phyloP scores from a whole-genome alignment of 2,888 invertebrate genomes.

The Lasiommata megera region DNA sequence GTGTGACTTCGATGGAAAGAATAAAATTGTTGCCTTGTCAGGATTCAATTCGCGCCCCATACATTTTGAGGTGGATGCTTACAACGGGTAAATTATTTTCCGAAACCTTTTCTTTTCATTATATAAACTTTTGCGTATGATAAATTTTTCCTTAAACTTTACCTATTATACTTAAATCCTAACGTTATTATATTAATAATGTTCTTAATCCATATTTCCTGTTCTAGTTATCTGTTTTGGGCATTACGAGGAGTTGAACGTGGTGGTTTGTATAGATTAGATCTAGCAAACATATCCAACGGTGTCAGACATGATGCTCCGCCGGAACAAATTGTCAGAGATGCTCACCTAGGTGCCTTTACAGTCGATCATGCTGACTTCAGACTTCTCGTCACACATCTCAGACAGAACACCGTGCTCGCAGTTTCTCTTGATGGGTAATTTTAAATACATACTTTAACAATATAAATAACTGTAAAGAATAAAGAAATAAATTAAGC shows the following conservation, averaged over 20 bases:
- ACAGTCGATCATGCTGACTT: constrained; percentile 92
- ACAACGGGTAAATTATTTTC: constrained; percentile 86
- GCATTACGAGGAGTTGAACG: constrained; percentile 78
- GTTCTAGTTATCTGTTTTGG: constrained; percentile 89
- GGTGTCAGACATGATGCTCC: constrained; percentile 86
- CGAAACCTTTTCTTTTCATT: not conserved
- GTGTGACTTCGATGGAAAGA: constrained; percentile 87
- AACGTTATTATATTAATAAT: no score
- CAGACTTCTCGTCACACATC: constrained; percentile 88
- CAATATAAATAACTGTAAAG: not conserved
- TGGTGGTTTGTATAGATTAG: constrained; percentile 88
- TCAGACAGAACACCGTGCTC: constrained; percentile 88
- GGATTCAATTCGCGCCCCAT: constrained; percentile 86
- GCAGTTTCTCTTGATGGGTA: constrained; percentile 92
- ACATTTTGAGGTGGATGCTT: constrained; percentile 94
- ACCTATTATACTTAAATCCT: no score
- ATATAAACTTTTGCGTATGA: not conserved
- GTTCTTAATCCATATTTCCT: not conserved
- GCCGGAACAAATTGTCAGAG: constrained; percentile 84
- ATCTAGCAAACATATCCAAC: constrained; percentile 88
- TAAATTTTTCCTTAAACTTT: not conserved
- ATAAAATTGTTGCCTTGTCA: constrained; percentile 85
- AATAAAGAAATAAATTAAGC: not conserved
- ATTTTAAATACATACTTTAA: constrained; percentile 2
- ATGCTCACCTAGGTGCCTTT: constrained; percentile 88